Percentiles rank a stretch among this genome's conserved stretches.
Evolutionary conservation across 92 coral and sea anemone genomes (phyloP).

Genomic region (Actinernus sp.): DNA sequence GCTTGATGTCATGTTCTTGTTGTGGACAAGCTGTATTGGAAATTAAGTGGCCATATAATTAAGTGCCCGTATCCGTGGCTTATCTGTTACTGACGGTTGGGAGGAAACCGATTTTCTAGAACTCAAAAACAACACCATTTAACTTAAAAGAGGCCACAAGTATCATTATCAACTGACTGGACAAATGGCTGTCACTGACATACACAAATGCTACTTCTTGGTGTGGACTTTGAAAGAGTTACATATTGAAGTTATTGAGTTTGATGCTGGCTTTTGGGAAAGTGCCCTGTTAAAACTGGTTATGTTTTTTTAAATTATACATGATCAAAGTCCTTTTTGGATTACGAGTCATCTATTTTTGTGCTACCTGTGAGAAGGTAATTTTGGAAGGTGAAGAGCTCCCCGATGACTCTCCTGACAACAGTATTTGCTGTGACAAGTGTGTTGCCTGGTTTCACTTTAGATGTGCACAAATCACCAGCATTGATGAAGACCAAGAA

Average conservation of each 20-base stretch:
- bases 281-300: conserved; percentile 14
- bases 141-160: conserved; percentile 7
- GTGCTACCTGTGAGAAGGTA: too few relatives aligned
- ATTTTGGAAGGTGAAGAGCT: too few relatives aligned
- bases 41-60: conserved; percentile 63
- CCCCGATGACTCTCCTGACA: conserved; percentile 27
- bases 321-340: conserved; percentile 34
- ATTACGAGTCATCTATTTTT: conserved; percentile 23
- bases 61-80: conserved; percentile 35
- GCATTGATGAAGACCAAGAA: too few relatives aligned
- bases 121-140: conserved; percentile 7
- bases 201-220: conserved; percentile 21
- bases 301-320: not conserved
- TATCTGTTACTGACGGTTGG: conserved; percentile 10
- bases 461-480: too few relatives aligned
- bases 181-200: conserved; percentile 1
- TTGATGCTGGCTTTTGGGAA: conserved; percentile 35
- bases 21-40: conserved; percentile 68
- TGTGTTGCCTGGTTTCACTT: conserved; percentile 39
- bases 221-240: conserved; percentile 36
- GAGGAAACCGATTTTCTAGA: conserved; percentile 14
- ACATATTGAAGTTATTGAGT: conserved; percentile 30
- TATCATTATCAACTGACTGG: conserved; percentile 6
- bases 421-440: conserved; percentile 41
- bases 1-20: conserved; percentile 59